These are phyloP conservation scores for Candoia aspera DNA, from an alignment of 2,113 vertebrate species.

Conservation along the genomic window DNA sequence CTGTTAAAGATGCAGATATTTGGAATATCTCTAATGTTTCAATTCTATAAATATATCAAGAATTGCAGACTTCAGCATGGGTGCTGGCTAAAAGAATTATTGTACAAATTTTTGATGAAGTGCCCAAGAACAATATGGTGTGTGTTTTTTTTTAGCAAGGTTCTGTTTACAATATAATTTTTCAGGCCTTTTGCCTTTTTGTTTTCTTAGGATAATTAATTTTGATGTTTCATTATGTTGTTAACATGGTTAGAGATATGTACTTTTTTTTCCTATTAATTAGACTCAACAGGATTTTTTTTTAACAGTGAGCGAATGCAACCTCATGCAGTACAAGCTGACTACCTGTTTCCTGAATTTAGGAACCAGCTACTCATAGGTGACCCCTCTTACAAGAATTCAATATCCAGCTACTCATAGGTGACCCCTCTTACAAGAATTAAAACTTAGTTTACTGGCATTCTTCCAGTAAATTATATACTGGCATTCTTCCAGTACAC, in stretches of 20 bases:
- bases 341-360: not conserved
- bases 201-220: not conserved
- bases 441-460: not conserved
- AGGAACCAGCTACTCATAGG: not conserved
- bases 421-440: not conserved
- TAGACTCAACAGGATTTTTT: not conserved
- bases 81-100: not conserved
- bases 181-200: not conserved
- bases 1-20: not conserved
- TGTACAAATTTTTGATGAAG: not conserved
- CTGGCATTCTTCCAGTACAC: not conserved
- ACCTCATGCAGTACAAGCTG: not conserved
- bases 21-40: not conserved
- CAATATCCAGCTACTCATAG: not conserved
- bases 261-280: not conserved
- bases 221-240: not conserved
- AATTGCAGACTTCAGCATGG: not conserved
- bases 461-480: not conserved
- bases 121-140: not conserved
- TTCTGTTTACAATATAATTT: not conserved
- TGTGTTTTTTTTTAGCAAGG: not conserved
- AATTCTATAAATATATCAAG: not conserved
- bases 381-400: not conserved
- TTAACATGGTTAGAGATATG: not conserved
- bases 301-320: not conserved